These are phyloP conservation scores for Ictalurus punctatus DNA, from an alignment of 2,113 vertebrate genomes.

Conservation along the genomic window DNA sequence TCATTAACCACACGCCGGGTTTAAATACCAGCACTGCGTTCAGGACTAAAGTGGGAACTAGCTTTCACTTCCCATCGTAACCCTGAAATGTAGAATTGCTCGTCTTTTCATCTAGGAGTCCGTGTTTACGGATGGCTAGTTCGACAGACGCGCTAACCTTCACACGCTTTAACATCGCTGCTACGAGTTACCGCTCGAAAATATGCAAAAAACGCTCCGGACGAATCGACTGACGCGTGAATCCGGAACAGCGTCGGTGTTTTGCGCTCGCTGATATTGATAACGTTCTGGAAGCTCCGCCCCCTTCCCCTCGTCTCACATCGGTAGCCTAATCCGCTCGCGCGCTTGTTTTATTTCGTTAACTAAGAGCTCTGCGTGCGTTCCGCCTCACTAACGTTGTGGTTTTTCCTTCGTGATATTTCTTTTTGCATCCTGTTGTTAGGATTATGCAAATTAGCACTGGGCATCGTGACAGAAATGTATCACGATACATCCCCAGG, in stretches of 20 bases:
- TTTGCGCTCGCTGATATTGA: not conserved
- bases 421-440: too few species aligned
- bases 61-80: not conserved
- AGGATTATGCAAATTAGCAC: too few species aligned
- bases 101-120: not conserved
- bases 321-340: not conserved
- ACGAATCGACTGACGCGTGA: too few species aligned
- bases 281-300: not conserved
- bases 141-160: not conserved
- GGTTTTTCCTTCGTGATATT: too few species aligned
- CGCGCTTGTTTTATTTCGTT: not conserved
- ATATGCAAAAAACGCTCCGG: not conserved
- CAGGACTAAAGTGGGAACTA: constrained; percentile 6
- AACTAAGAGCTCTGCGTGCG: not conserved
- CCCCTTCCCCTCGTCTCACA: not conserved
- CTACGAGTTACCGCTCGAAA: not conserved
- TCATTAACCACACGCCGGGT: not conserved
- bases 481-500: too few species aligned
- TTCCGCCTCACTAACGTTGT: not conserved
- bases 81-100: not conserved
- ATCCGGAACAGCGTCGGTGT: not conserved
- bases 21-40: constrained; percentile 39
- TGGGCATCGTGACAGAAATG: too few species aligned
- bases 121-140: not conserved
- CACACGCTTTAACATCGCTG: not conserved